These are phyloP conservation scores for Pycnonotus jocosus DNA, from an alignment of 2,113 vertebrate genomes.

Conservation along the genomic window DNA sequence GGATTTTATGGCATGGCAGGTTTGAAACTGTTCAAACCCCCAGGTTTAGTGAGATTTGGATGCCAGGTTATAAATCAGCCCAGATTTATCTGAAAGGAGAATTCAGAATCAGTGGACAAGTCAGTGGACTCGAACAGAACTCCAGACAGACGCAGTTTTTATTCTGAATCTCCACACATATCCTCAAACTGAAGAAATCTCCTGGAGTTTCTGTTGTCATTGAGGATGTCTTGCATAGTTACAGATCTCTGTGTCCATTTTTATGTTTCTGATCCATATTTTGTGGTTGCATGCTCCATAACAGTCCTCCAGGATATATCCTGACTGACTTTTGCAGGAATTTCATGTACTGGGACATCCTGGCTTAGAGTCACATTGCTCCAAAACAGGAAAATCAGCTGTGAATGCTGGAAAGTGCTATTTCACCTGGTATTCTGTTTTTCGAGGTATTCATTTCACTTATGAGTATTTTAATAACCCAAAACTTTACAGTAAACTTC, in stretches of 20 bases:
- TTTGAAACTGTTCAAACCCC: rapidly evolving
- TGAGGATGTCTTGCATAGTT: neutral
- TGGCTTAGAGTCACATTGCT: neutral
- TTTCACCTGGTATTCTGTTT: neutral
- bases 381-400: neutral
- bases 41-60: neutral
- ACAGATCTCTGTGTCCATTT: neutral
- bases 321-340: neutral
- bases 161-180: neutral
- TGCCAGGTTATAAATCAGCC: neutral
- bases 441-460: neutral
- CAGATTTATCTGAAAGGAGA: neutral
- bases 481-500: neutral
- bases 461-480: neutral
- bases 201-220: neutral
- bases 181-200: neutral
- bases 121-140: neutral
- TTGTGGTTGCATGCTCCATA: neutral
- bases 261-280: neutral
- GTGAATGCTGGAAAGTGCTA: neutral
- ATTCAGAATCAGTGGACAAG: neutral
- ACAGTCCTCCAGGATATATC: neutral
- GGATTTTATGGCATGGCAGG: neutral
- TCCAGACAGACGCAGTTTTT: neutral
- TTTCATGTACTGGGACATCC: neutral